Percentiles rank a stretch among this genome's conserved stretches.
These are phyloP conservation scores for Cantharis rufa DNA, from an alignment of 2,888 invertebrate species.

Conservation along the genomic window DNA sequence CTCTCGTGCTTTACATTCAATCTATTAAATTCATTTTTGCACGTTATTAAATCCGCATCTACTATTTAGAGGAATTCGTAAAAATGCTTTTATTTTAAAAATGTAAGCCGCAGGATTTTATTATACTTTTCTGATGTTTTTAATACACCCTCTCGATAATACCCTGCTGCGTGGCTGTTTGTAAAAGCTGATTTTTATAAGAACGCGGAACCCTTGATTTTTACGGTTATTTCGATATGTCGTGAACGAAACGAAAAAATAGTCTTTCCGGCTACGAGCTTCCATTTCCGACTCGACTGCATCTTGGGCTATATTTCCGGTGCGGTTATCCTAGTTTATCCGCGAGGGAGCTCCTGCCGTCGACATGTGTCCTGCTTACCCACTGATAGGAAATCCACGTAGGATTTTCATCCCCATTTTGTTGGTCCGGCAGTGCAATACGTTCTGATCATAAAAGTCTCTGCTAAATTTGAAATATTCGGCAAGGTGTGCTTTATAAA, in stretches of 20 bases:
- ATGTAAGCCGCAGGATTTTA: neutral
- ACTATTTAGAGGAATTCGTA: neutral
- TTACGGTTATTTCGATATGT: slow-evolving; percentile 45
- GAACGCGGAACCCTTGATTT: slow-evolving; percentile 41
- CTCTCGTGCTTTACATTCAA: neutral
- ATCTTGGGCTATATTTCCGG: slow-evolving; percentile 60
- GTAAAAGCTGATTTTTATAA: slow-evolving; percentile 37
- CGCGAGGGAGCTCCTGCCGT: slow-evolving; percentile 62
- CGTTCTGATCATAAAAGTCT: slow-evolving; percentile 45
- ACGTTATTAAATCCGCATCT: neutral
- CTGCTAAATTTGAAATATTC: slow-evolving; percentile 42
- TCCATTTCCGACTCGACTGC: slow-evolving; percentile 59
- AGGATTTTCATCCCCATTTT: slow-evolving; percentile 46
- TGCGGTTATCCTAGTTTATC: slow-evolving; percentile 63
- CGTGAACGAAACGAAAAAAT: slow-evolving; percentile 56
- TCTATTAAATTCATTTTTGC: neutral
- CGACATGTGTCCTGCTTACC: slow-evolving; percentile 63
- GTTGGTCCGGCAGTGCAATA: slow-evolving; percentile 43
- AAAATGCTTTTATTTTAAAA: slow-evolving; percentile 8
- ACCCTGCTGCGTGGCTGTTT: slow-evolving; percentile 43
- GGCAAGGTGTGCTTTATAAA: slow-evolving; percentile 18
- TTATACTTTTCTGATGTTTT: neutral
- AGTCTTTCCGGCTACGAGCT: slow-evolving; percentile 61
- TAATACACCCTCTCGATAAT: slow-evolving; percentile 19
- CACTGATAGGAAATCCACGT: slow-evolving; percentile 40